Evolutionary conservation across 2,888 invertebrate species (phyloP).

Genomic region (Adelognathus sp.): DNA sequence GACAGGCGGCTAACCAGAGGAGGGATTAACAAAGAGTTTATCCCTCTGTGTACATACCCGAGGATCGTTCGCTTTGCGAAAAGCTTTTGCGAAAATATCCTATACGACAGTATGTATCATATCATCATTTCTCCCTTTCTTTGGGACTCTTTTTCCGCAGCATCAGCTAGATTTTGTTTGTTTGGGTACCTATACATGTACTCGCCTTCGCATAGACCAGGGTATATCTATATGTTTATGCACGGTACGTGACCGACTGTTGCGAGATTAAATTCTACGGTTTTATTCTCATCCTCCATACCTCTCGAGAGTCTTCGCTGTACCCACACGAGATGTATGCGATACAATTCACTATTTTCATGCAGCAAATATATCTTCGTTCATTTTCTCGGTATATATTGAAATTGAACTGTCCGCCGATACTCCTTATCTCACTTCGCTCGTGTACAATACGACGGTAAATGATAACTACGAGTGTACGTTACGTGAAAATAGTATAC

Average conservation of each 20-base stretch:
- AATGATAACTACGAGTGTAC: neutral
- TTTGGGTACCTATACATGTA: slow-evolving; percentile 43
- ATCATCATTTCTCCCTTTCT: neutral
- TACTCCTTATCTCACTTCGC: slow-evolving; percentile 23
- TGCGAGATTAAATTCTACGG: slow-evolving; percentile 47
- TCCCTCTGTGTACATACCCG: slow-evolving; percentile 13
- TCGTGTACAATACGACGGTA: neutral
- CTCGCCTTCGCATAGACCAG: neutral
- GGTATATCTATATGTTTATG: neutral
- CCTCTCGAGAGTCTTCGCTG: neutral
- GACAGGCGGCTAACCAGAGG: neutral
- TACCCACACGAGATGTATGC: neutral
- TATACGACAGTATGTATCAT: neutral
- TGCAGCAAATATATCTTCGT: slow-evolving; percentile 9
- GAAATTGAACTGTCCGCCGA: slow-evolving; percentile 44
- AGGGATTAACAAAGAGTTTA: neutral
- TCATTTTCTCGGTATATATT: neutral
- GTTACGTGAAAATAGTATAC: neutral
- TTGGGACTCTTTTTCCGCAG: neutral
- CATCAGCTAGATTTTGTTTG: slow-evolving; percentile 41
- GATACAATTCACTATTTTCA: neutral
- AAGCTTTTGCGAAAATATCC: slow-evolving; percentile 5
- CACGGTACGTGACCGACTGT: slow-evolving; percentile 25
- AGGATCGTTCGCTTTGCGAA: slow-evolving; percentile 16
- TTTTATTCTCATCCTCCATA: slow-evolving; percentile 23